Evolutionary conservation across 2,888 invertebrate genomes (phyloP).

Genomic region (Ecdyonurus torrentis): DNA sequence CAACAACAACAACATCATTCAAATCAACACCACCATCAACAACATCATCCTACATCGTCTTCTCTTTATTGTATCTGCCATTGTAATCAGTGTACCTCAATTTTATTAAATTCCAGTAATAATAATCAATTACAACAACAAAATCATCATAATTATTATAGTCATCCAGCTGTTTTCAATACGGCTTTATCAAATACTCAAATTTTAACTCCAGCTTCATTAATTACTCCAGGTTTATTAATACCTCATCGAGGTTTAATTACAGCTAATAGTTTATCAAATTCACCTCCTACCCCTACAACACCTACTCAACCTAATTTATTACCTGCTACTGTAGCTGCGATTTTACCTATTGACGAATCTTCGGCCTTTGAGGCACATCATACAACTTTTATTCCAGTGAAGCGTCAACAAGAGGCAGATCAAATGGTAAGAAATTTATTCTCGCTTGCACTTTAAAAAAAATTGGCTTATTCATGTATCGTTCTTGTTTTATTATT

Average conservation of each 20-base stretch:
- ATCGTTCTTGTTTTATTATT: no score
- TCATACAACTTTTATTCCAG: background rate
- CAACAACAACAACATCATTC: no score
- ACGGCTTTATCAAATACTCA: background rate
- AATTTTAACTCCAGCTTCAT: background rate
- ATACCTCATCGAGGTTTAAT: background rate
- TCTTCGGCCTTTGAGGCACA: background rate
- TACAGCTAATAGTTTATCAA: background rate
- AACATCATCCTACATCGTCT: no score
- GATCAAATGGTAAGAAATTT: background rate
- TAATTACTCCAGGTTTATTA: background rate
- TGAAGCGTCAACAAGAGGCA: background rate
- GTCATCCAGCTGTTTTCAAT: background rate
- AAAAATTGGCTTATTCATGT: no score
- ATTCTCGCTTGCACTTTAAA: no score
- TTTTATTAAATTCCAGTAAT: background rate
- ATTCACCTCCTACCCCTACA: background rate
- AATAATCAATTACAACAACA: background rate
- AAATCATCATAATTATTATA: background rate
- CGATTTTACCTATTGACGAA: background rate
- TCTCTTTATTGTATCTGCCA: background rate
- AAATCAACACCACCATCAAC: no score
- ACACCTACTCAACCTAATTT: background rate
- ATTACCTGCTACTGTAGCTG: background rate
- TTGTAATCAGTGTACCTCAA: background rate